Conservation (phyloP, 2,113 vertebrate species). For the Clarias gariepinus region DNA sequence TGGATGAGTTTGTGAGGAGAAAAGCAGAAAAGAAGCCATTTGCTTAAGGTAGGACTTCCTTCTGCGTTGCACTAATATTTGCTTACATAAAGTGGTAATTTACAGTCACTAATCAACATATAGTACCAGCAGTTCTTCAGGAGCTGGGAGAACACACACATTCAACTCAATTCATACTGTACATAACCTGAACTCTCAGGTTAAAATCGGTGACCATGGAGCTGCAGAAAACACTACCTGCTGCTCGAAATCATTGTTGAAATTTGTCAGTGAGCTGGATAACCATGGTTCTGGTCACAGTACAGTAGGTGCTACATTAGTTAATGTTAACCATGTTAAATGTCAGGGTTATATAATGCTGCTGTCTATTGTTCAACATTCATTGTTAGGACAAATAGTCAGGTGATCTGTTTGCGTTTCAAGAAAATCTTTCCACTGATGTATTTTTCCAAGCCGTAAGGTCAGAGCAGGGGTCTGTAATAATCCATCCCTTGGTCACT, state of each 20-base stretch:
- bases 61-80: background rate
- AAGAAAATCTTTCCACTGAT: conserved; percentile 47
- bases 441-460: conserved; percentile 30
- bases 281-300: background rate
- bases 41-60: background rate
- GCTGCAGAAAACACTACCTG: background rate
- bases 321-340: background rate
- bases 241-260: background rate
- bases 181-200: background rate
- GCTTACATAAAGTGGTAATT: background rate
- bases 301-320: background rate
- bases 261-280: background rate
- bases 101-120: background rate
- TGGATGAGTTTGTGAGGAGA: background rate
- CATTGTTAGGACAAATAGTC: background rate
- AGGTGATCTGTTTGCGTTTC: background rate
- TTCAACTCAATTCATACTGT: background rate
- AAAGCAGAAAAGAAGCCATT: background rate
- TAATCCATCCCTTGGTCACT: conserved; percentile 23
- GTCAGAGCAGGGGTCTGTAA: conserved; percentile 45
- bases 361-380: conserved; percentile 1
- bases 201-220: background rate
- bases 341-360: background rate
- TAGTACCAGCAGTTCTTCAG: too few species aligned
- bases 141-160: background rate